Conservation (phyloP, 2,888 invertebrate genomes). For the Sarcophaga variegata region DNA sequence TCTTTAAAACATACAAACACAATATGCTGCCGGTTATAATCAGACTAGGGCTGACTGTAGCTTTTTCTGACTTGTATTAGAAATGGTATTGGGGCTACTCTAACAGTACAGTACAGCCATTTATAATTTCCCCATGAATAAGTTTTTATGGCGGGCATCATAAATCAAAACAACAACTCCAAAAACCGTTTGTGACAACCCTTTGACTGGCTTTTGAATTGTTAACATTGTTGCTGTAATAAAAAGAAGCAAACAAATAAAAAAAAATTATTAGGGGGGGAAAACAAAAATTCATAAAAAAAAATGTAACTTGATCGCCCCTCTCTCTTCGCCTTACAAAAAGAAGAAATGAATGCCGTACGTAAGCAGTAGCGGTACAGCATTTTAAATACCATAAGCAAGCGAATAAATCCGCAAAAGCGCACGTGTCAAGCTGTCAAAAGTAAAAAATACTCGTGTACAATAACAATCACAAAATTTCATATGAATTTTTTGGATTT, state of each 20-base stretch:
- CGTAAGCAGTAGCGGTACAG: background rate
- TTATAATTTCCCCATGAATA: background rate
- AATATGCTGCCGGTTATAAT: no score
- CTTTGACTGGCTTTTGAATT: slow-evolving; percentile 26
- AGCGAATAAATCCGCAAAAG: slow-evolving; percentile 63
- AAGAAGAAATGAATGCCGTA: background rate
- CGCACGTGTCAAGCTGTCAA: slow-evolving; percentile 69
- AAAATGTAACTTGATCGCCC: no score
- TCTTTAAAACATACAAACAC: no score
- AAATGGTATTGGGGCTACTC: no score
- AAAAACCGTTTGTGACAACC: slow-evolving; percentile 65
- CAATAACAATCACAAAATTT: background rate
- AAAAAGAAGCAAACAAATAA: background rate
- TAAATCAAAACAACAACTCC: slow-evolving; percentile 60
- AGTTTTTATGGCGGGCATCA: background rate
- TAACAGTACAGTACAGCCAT: background rate
- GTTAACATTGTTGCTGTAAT: background rate
- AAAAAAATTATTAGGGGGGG: background rate
- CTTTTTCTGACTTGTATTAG: no score
- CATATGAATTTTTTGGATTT: background rate
- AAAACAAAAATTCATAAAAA: background rate
- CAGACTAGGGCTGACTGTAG: no score
- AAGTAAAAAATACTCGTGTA: slow-evolving; percentile 4
- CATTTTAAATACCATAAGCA: background rate
- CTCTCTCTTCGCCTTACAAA: no score